Evolutionary conservation across 2,113 vertebrate species (phyloP).

Genomic region (Ifrita kowaldi): DNA sequence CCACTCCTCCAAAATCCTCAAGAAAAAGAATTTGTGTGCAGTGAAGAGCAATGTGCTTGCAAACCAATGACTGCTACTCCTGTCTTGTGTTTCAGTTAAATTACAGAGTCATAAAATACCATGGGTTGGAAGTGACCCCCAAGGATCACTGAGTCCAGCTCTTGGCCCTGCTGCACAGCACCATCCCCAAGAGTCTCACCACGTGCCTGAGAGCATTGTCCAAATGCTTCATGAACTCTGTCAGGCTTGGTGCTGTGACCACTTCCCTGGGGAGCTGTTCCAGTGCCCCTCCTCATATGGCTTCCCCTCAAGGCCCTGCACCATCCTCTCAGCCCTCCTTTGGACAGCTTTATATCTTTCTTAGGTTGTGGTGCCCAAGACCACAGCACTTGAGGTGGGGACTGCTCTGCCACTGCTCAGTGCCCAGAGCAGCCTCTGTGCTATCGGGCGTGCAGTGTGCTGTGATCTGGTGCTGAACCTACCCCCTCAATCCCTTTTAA

Average conservation of each 20-base stretch:
- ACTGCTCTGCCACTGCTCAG: not conserved
- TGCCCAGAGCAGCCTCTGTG: not conserved
- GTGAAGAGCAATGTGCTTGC: not conserved
- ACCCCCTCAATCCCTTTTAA: not conserved
- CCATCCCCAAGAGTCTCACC: not conserved
- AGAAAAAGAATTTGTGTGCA: not conserved
- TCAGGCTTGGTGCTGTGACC: not conserved
- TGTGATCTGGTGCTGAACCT: not conserved
- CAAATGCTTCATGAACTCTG: not conserved
- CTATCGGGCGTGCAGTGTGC: accelerated
- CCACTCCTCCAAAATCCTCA: not conserved
- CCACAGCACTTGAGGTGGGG: not conserved
- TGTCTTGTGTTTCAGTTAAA: accelerated
- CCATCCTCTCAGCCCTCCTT: not conserved
- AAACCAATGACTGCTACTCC: not conserved
- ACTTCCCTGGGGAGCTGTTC: too few species aligned
- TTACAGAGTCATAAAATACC: not conserved
- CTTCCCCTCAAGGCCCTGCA: not conserved
- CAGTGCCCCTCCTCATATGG: not conserved
- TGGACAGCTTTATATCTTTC: not conserved
- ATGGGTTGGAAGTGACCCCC: not conserved
- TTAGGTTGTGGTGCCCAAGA: not conserved
- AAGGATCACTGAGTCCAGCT: not conserved
- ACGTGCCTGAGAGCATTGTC: not conserved
- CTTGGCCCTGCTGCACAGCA: not conserved